phyloP scores from a whole-genome alignment of 2,888 invertebrate genomes.

The Phortica magna region DNA sequence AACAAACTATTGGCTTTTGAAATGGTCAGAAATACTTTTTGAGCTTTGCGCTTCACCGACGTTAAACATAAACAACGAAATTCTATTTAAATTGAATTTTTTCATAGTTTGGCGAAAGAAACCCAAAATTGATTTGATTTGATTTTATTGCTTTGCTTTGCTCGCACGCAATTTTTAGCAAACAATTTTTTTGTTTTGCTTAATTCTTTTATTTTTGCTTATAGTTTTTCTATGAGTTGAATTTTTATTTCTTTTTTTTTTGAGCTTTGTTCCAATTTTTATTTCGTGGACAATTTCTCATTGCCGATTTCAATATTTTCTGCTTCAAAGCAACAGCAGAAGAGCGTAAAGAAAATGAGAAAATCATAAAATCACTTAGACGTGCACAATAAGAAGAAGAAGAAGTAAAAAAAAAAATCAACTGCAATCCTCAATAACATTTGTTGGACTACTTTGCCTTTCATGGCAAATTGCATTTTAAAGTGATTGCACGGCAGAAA shows the following conservation, averaged over 20 bases:
- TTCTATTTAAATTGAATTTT: slow-evolving; percentile 56
- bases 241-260: slow-evolving; percentile 19
- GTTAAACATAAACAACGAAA: slow-evolving; percentile 29
- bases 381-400: not conserved
- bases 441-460: slow-evolving; percentile 26
- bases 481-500: slow-evolving; percentile 47
- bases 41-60: slow-evolving; percentile 14
- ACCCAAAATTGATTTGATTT: too few species aligned
- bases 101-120: not conserved
- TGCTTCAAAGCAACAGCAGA: too few species aligned
- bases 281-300: not conserved
- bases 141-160: too few species aligned
- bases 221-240: slow-evolving; percentile 16
- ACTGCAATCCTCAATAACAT: not conserved
- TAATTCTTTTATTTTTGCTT: slow-evolving; percentile 33
- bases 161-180: too few species aligned
- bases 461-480: slow-evolving; percentile 53
- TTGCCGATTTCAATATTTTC: not conserved
- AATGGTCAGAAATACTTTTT: slow-evolving; percentile 10
- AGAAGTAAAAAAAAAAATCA: not conserved
- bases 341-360: not conserved
- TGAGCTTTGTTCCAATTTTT: slow-evolving; percentile 21
- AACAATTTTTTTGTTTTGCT: too few species aligned
- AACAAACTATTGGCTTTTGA: not conserved
- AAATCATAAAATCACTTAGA: not conserved